Evolutionary conservation across 2,113 vertebrate species (phyloP).

Genomic region (Vidua chalybeata): DNA sequence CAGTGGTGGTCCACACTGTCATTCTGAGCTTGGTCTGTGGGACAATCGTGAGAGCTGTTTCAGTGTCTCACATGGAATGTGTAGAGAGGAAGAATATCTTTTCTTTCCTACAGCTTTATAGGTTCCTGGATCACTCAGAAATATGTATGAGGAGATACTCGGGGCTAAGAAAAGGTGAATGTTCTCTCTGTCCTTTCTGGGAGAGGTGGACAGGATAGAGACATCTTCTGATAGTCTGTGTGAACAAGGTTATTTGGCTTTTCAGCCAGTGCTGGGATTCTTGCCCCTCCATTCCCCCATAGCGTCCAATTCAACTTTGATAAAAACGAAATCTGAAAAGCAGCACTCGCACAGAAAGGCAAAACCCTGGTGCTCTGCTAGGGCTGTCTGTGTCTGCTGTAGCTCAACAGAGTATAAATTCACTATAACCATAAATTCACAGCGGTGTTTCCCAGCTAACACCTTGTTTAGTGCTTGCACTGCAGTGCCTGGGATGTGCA

Average conservation of each 20-base stretch:
- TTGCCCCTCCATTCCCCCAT: not conserved
- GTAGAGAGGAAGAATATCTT: not conserved
- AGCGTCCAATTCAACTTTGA: not conserved
- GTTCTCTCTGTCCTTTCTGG: not conserved
- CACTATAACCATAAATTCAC: not conserved
- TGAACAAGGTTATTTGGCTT: not conserved
- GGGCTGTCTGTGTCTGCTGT: not conserved
- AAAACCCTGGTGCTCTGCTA: not conserved
- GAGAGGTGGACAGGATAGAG: not conserved
- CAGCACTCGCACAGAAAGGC: not conserved
- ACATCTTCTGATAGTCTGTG: not conserved
- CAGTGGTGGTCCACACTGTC: rapidly evolving
- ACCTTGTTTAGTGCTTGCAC: not conserved
- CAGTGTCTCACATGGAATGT: not conserved
- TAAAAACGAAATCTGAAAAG: not conserved
- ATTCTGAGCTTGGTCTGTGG: not conserved
- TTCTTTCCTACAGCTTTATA: not conserved
- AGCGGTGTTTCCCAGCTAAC: not conserved
- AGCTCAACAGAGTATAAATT: not conserved
- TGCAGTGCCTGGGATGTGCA: not conserved
- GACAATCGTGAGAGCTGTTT: not conserved
- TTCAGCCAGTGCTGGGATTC: not conserved
- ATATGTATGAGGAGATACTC: not conserved
- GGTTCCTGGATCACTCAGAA: not conserved
- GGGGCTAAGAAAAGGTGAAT: not conserved